phyloP scores from a whole-genome alignment of 2,888 invertebrate genomes.

The Heterodera filipjevi region DNA sequence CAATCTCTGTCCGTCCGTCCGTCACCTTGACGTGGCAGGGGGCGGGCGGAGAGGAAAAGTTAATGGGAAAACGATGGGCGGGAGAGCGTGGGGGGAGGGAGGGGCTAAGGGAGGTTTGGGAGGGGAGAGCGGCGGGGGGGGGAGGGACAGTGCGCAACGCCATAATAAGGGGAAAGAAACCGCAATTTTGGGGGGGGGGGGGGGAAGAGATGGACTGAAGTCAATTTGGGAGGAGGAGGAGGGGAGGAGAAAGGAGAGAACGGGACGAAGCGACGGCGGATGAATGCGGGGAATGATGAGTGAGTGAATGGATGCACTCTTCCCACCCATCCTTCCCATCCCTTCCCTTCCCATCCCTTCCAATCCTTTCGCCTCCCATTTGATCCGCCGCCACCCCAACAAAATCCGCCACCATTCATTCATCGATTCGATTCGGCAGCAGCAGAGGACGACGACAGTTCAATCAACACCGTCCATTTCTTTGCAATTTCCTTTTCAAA shows the following conservation, averaged over 20 bases:
- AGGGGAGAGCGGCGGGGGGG: background rate
- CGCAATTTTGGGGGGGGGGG: background rate
- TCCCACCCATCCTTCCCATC: background rate
- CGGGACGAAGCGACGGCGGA: background rate
- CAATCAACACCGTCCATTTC: background rate
- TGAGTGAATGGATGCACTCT: background rate
- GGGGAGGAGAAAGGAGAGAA: background rate
- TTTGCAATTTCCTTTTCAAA: background rate
- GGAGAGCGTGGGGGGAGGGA: background rate
- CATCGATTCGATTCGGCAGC: too few species aligned
- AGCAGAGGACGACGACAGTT: too few species aligned
- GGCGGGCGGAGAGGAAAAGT: background rate
- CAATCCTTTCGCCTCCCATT: too few species aligned
- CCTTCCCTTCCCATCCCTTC: background rate
- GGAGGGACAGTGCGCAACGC: background rate
- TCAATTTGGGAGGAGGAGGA: background rate
- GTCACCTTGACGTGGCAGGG: background rate
- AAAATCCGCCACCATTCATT: background rate
- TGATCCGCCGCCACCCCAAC: background rate
- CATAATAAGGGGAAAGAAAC: background rate
- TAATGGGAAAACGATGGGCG: background rate
- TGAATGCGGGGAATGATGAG: constrained; percentile 11
- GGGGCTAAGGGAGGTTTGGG: background rate
- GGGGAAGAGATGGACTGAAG: background rate
- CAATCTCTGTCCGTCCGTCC: too few species aligned